Base-by-base conservation (phyloP, 2,797 vertebrate genomes). In the Astyanax mexicanus region DNA sequence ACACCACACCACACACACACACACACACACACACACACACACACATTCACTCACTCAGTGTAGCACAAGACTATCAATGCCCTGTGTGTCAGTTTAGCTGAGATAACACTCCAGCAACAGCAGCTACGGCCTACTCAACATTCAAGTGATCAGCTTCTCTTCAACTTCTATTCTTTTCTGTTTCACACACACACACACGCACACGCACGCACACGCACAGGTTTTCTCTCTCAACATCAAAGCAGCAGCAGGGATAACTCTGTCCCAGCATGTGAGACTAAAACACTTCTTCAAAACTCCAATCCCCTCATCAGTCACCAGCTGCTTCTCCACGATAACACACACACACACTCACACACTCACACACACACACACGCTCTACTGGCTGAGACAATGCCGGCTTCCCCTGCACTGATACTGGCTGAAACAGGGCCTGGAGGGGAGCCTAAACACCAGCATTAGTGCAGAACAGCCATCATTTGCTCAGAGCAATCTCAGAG, bases 261-360 rank as follows among this genome's bases (percentile, higher is more conserved):
- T 60, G 66, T 58, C 64, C 5, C 73, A 69, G 38, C 62, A 54
- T 64, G 65, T 32, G 12, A 61, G 37, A 61, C 45, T 32, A 44
- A 57, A 57, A 44, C 47, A 25, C 40, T 77, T 25, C 66, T 54
- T 17, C 60, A 45, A 57, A 70, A 71, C 58, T 45, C 47, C 19
- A 40, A 52, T 37, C 45, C 57, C 45, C 58, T 54, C 71, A 58
- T 66, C 54, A 29, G 60, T 74, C 72, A 58, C 67, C 32, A 75
- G 73, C 73, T 66, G 78, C 73, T 32, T 51, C 57, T 55, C 15
- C 5, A 17, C 17, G 67, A 75, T 80, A 71, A 76, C 38, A 40
- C 52, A 40, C 12, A 64, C 54, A 32, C n/a, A n/a, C n/a, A n/a
- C n/a, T n/a, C n/a, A n/a, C n/a, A n/a, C n/a, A n/a, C n/a, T n/a